Evolutionary conservation across 2,113 vertebrate species (phyloP).

Genomic region (Cygnus atratus): DNA sequence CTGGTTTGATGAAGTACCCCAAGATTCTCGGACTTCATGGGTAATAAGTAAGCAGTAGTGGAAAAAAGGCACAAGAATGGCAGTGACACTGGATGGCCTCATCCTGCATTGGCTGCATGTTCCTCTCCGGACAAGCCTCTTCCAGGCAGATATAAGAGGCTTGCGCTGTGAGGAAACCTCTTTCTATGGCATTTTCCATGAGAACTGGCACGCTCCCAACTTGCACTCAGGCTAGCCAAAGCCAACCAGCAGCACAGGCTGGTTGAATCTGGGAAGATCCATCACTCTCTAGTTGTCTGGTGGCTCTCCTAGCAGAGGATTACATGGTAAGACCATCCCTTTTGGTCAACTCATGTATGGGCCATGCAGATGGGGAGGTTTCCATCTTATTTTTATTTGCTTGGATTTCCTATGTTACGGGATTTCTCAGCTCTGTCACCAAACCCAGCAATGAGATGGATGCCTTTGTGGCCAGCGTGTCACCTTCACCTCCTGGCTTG

Average conservation of each 20-base stretch:
- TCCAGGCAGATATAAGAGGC: neutral
- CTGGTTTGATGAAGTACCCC: neutral
- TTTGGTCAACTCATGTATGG: too few relatives aligned
- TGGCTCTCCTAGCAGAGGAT: neutral
- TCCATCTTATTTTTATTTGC: neutral
- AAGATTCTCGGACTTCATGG: neutral
- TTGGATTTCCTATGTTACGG: neutral
- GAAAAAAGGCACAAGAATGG: neutral
- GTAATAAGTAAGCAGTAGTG: neutral
- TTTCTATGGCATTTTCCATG: accelerated
- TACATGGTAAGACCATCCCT: neutral
- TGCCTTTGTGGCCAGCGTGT: accelerated
- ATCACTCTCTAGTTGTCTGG: neutral
- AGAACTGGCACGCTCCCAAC: neutral
- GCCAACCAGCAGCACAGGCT: neutral
- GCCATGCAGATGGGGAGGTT: neutral
- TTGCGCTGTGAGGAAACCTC: neutral
- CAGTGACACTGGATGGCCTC: accelerated
- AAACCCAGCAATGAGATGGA: neutral
- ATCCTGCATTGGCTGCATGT: accelerated
- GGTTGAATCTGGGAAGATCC: neutral
- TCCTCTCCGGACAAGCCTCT: neutral
- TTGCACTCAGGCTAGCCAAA: accelerated
- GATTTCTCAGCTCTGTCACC: neutral
- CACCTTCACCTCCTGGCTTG: neutral